These are phyloP conservation scores for Gasteruption jaculator DNA, from an alignment of 2,888 invertebrate genomes.

Conservation along the genomic window DNA sequence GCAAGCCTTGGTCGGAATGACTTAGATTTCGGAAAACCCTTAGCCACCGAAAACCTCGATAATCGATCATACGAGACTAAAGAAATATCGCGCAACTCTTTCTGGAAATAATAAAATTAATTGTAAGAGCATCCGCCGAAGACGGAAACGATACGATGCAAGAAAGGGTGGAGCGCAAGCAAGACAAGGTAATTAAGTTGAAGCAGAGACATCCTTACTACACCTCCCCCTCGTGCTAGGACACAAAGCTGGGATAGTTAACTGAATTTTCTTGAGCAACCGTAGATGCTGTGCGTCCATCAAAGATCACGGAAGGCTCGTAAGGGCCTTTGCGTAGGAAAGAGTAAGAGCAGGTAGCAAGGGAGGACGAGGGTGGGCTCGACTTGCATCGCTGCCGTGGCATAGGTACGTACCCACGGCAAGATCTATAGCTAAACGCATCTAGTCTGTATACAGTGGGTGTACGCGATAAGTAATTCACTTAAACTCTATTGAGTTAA, in stretches of 20 bases:
- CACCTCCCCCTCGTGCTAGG: conserved; percentile 32
- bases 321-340: conserved; percentile 20
- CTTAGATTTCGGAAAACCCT: no score
- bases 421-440: conserved; percentile 43
- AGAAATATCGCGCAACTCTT: no score
- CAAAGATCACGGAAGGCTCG: conserved; percentile 41
- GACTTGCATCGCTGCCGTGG: no score
- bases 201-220: conserved; percentile 32
- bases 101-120: no score
- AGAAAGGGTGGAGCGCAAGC: no score
- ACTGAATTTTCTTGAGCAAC: conserved; percentile 51
- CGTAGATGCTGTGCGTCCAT: conserved; percentile 48
- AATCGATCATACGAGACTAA: no score
- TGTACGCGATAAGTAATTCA: conserved; percentile 52
- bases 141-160: no score
- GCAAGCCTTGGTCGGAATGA: no score
- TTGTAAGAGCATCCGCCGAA: no score
- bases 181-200: conserved; percentile 34
- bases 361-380: conserved; percentile 24
- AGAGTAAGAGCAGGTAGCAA: background rate
- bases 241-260: conserved; percentile 50
- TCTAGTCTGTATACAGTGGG: conserved; percentile 46
- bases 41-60: no score
- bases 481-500: conserved; percentile 51
- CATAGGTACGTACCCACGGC: conserved; percentile 29